Evolutionary conservation across 2,113 vertebrate species (phyloP).

Genomic region (Sorex fumeus): DNA sequence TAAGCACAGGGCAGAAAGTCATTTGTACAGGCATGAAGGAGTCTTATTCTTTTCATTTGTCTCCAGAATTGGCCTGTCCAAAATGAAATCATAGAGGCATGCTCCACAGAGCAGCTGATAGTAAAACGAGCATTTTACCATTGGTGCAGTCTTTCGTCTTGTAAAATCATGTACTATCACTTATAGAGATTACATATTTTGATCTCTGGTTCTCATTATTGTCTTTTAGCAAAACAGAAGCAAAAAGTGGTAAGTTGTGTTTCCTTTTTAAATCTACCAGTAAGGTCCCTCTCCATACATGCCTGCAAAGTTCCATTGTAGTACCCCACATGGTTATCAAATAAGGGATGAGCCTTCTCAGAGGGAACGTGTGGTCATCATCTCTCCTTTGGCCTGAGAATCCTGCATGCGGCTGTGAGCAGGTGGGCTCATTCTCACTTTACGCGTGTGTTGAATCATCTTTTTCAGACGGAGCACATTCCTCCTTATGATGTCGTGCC

Average conservation of each 20-base stretch:
- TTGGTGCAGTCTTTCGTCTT: constrained; percentile 46
- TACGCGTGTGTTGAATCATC: constrained; percentile 64
- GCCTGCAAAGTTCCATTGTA: constrained; percentile 68
- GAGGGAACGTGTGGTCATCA: constrained; percentile 50
- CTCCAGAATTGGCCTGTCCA: background rate
- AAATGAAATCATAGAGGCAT: background rate
- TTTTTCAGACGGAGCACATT: constrained; percentile 95
- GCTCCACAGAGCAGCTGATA: background rate
- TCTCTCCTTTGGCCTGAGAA: background rate
- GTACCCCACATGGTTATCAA: constrained; percentile 25
- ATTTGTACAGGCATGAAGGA: background rate
- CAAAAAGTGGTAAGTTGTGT: constrained; percentile 97
- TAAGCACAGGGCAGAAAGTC: background rate
- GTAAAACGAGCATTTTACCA: background rate
- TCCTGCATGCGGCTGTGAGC: background rate
- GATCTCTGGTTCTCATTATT: constrained; percentile 86
- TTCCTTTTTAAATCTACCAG: constrained; percentile 78
- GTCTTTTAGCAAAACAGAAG: constrained; percentile 97
- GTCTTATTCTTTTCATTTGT: background rate
- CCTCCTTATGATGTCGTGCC: constrained; percentile 99
- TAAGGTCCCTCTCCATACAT: constrained; percentile 51
- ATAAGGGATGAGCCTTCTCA: constrained; percentile 50
- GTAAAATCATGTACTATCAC: constrained; percentile 62
- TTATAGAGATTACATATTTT: constrained; percentile 74
- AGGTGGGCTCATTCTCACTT: background rate